A percentile compares a stretch with the other conserved stretches of the same genome.
phyloP scores from a whole-genome alignment of 2,888 invertebrate species.

The Drosophila falleni region DNA sequence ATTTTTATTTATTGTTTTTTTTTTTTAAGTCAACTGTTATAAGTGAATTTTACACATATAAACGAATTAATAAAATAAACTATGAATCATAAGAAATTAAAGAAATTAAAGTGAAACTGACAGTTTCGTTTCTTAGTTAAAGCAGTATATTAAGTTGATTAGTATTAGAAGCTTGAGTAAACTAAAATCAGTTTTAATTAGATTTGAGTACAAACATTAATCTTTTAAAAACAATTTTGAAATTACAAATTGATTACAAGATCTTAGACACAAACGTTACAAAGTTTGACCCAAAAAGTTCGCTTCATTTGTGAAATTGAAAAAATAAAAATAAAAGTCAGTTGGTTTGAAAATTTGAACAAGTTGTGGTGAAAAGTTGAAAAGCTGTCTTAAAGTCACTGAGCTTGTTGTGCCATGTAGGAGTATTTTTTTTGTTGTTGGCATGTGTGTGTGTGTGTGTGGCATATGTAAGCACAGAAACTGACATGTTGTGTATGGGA shows the following conservation, averaged over 20 bases:
- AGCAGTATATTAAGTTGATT: neutral
- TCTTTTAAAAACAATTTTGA: constrained; percentile 1
- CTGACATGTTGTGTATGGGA: constrained; percentile 21
- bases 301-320: constrained; percentile 15
- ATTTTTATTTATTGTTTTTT: no score
- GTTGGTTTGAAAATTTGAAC: constrained; percentile 11
- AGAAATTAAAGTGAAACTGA: neutral
- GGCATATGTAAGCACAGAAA: constrained; percentile 1
- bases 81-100: no score
- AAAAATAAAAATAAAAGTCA: constrained; percentile 3
- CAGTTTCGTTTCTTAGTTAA: neutral
- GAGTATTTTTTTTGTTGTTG: neutral
- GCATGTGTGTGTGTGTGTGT: constrained; percentile 7
- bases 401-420: neutral
- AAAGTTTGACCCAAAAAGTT: constrained; percentile 1
- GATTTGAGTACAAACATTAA: neutral
- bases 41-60: no score
- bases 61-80: no score
- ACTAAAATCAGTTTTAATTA: neutral
- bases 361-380: constrained; percentile 15
- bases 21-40: no score
- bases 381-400: constrained; percentile 21
- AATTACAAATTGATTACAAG: constrained; percentile 9
- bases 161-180: neutral
- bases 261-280: neutral